Evolutionary conservation across 2,888 invertebrate genomes (phyloP).

Genomic region (Clepsis dumicolana): DNA sequence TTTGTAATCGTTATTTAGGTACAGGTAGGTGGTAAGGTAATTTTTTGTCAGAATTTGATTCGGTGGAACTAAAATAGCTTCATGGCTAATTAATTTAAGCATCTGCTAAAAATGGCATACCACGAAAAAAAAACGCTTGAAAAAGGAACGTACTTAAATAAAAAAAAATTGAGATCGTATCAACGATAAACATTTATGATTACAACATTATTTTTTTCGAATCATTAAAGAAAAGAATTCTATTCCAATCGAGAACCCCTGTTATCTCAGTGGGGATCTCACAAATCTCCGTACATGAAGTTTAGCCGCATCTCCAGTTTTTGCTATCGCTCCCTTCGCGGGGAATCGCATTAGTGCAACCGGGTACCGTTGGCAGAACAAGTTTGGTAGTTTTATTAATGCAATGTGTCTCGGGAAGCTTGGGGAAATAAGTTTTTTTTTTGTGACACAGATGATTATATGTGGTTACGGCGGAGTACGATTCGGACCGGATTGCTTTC

Average conservation of each 20-base stretch:
- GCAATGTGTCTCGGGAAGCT: not conserved
- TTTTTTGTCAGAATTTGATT: no score
- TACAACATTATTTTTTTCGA: not conserved
- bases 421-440: not conserved
- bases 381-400: not conserved
- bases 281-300: conserved; percentile 38
- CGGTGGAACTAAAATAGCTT: no score
- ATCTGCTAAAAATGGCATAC: no score
- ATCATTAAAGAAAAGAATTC: not conserved
- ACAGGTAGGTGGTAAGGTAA: no score
- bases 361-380: conserved; percentile 18
- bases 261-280: conserved; percentile 24
- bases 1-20: no score
- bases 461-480: no score
- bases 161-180: no score
- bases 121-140: no score
- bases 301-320: conserved; percentile 43
- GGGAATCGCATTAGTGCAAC: conserved; percentile 36
- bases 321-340: conserved; percentile 27
- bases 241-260: conserved; percentile 19
- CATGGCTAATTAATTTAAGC: no score
- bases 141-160: no score
- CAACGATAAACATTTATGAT: no score
- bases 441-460: not conserved
- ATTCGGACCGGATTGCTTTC: no score